A percentile compares a stretch with the other conserved stretches of the same genome.
Conservation (phyloP, 2,888 invertebrate genomes). For the Monochamus alternatus region DNA sequence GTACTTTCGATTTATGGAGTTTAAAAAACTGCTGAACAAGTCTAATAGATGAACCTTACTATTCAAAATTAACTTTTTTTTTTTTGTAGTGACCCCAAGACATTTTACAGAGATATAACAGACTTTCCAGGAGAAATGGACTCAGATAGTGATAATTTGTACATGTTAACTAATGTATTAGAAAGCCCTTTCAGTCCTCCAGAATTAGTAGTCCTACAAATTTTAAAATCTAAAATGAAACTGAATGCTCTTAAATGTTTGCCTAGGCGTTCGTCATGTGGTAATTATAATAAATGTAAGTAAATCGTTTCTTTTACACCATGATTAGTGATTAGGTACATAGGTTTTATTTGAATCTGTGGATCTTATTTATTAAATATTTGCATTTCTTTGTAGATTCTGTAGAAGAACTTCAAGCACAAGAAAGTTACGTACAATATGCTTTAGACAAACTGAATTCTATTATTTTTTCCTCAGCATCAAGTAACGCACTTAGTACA, state of each 20-base stretch:
- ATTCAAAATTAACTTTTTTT: too few species aligned
- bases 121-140: constrained; percentile 46
- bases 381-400: constrained; percentile 47
- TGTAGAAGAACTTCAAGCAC: constrained; percentile 46
- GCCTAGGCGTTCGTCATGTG: constrained; percentile 14
- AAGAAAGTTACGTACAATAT: constrained; percentile 52
- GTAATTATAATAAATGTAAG: constrained; percentile 45
- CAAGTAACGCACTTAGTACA: constrained; percentile 46
- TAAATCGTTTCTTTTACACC: not conserved
- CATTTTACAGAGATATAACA: constrained; percentile 50
- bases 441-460: constrained; percentile 50
- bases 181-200: constrained; percentile 53
- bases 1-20: too few species aligned
- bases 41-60: too few species aligned
- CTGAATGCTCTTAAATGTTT: constrained; percentile 45
- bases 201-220: constrained; percentile 51
- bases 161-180: constrained; percentile 50
- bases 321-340: too few species aligned
- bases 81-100: constrained; percentile 46
- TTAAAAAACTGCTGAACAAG: too few species aligned
- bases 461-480: constrained; percentile 49
- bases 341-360: too few species aligned
- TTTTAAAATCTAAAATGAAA: constrained; percentile 49
- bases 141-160: constrained; percentile 46
- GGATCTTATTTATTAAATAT: not conserved